Base-by-base conservation (phyloP, 2,888 invertebrate genomes). In the Apotomis betuletana region DNA sequence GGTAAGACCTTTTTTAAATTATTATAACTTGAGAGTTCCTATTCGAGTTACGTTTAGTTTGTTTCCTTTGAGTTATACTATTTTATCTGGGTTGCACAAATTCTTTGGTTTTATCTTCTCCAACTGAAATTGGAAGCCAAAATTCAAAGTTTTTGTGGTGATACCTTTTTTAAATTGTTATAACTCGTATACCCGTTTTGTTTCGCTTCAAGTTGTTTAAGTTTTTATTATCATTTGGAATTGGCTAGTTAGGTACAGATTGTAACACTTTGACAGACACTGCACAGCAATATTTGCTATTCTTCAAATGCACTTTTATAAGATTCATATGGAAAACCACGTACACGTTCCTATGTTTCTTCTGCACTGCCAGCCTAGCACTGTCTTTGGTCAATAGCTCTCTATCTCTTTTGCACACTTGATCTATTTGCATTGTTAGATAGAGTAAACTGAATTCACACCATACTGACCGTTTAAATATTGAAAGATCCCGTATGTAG, bases 271-370 rank as follows among this genome's bases (percentile, higher is more conserved):
- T 76, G 77, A 78, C 76, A 76, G 75, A 75, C 77, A 76, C 77
- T 78, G 84, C 85, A 85, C 81, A 80, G 79, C 80, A 77, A 80
- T 78, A 46, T 74, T 64, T 68, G 38, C 70, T 73, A 81, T 78
- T 79, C 75, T 76, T 76, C 75, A 78, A 76, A 79, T 77, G 79
- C 81, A 83, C 83, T 77, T 71, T 78, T 77, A 76, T 73, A 67
- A 68, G 57, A 75, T 62, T 61, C 38, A 60, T 55, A 36, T 61
- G 65, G 55, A 68, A 68, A 62, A 38, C 58, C 69, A 60, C 46
- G 44, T 64, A 69, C 63, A 64, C 52, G 63, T 59, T 63, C 63
- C 63, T 72, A 59, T 58, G 44, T 59, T 27, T 52, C 67, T 63
- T 62, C 52, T 5, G 63, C 72, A 63, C 58, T 62, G 68, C 57